A percentile compares a stretch with the other conserved stretches of the same genome.
Evolutionary conservation across 2,888 invertebrate species (phyloP).

Genomic region (Pseudococcus jackbeardsleyi): DNA sequence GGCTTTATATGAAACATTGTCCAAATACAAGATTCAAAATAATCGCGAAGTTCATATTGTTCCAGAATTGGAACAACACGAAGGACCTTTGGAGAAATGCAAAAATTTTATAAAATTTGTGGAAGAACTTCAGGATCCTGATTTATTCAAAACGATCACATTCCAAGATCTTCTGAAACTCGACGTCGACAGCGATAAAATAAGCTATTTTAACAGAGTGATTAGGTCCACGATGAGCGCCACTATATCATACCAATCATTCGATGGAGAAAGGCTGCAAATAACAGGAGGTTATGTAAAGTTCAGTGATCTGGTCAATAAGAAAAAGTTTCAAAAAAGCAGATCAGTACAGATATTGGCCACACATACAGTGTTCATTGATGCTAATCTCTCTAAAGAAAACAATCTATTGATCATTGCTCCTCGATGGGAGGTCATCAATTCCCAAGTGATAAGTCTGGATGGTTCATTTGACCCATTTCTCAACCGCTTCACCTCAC

Average conservation of each 20-base stretch:
- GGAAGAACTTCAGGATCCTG: too few species aligned
- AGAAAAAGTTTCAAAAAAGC: not conserved
- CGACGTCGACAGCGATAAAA: not conserved
- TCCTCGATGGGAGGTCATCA: slow-evolving; percentile 4
- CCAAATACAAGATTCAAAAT: not conserved
- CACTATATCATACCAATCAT: not conserved
- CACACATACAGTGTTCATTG: slow-evolving; percentile 9
- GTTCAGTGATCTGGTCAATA: not conserved
- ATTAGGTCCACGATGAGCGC: not conserved
- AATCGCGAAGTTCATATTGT: not conserved
- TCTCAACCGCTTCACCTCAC: not conserved
- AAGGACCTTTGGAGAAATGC: too few species aligned
- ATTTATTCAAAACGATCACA: too few species aligned
- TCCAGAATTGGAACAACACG: not conserved
- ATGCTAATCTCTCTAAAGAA: not conserved
- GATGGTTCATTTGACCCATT: not conserved
- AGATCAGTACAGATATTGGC: not conserved
- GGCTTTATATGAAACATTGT: not conserved
- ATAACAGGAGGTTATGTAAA: not conserved
- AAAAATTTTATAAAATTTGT: too few species aligned
- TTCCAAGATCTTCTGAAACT: too few species aligned
- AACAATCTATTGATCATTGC: not conserved
- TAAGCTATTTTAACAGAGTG: not conserved
- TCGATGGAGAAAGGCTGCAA: not conserved
- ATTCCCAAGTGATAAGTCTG: not conserved